Base-by-base conservation (phyloP, 2,797 vertebrate species). In the Esox masquinongy region DNA sequence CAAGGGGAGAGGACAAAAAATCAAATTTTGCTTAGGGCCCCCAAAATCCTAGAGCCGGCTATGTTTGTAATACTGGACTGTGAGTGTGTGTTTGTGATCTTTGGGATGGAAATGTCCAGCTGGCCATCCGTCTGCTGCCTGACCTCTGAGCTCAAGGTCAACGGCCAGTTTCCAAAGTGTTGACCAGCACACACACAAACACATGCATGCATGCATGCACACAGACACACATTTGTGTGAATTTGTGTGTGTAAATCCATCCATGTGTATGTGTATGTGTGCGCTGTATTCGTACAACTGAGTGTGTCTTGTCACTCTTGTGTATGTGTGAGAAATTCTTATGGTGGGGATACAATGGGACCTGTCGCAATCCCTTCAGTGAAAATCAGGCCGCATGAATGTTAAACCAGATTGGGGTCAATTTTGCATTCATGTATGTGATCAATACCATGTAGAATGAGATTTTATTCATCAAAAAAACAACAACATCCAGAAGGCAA, bases 61-160 rank as follows among this genome's bases (percentile, higher is more conserved):
- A 51, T 73, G 34, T 24, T 24, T 43, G 72, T 14, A n/a, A 31
- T 66, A 22, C 31, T 76, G 69, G 69, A 14, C 19, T 51, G 59
- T 75, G 74, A 43, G 66, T 59, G 69, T 39, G 61, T 91, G 29
- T 31, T 89, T 88, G 92, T 59, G 53, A 59, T 97, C 96, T 97
- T 97, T 97, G 94, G 97, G 95, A 97, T 98, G 97, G 96, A 97
- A 97, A 97, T 97, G 95, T 94, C 95, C 97, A 98, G 96, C 97
- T 98, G 97, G 95, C 95, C 87, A 93, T 93, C 97, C 96, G 97
- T 96, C 96, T 97, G 96, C 95, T 96, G 94, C 92, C 91, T 97
- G 96, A 97, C 95, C 97, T 93, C 93, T 95, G 94, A 92, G 95
- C 94, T 95, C 94, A 95, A 96, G 96, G 97, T 97, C 96, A 96